Conservation (phyloP, 2,797 vertebrate genomes). For the Trachops cirrhosus region DNA sequence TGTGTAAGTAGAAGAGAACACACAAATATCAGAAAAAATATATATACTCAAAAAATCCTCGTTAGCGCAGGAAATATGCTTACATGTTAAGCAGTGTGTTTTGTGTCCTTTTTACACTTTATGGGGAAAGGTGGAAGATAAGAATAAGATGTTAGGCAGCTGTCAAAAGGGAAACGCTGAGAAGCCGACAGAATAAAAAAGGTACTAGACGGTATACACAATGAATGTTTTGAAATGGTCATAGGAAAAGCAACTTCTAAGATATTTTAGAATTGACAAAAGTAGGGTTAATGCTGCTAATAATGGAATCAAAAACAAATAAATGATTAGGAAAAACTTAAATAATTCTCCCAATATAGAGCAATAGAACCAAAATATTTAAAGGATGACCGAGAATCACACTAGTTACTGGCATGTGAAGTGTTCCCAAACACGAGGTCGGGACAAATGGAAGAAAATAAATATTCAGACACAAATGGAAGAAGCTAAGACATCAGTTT, state of each 20-base stretch:
- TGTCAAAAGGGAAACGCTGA: not conserved
- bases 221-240: not conserved
- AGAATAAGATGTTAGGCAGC: not conserved
- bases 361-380: not conserved
- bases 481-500: not conserved
- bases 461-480: not conserved
- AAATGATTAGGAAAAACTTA: not conserved
- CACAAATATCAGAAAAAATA: not conserved
- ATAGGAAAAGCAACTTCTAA: not conserved
- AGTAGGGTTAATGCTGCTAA: not conserved
- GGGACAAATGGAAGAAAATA: not conserved
- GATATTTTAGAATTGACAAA: not conserved
- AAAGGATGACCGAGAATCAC: not conserved
- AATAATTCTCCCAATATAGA: not conserved
- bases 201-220: not conserved
- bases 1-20: not conserved
- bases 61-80: not conserved
- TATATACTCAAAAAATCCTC: not conserved
- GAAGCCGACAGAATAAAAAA: not conserved
- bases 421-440: not conserved
- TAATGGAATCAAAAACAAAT: not conserved
- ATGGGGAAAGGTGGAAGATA: not conserved
- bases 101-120: conserved; percentile 2
- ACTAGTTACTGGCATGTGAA: not conserved
- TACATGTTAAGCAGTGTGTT: not conserved